Conservation (phyloP, 92 coral and sea anemone species). For the Umimayanthus kanabou region DNA sequence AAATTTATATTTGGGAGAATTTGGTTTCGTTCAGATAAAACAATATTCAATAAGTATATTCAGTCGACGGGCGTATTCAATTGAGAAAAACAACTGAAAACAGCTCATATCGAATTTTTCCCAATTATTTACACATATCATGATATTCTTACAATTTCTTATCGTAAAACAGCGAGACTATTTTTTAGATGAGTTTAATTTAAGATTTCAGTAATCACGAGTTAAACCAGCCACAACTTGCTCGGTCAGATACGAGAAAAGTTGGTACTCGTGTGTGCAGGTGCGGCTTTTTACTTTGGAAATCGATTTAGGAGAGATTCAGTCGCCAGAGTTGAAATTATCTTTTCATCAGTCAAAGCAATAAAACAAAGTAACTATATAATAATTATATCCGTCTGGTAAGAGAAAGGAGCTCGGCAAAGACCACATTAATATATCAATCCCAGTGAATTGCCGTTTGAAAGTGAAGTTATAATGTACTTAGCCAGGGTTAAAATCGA, state of each 20-base stretch:
- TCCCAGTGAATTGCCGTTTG: too few relatives aligned
- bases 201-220: background rate
- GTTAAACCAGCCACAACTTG: background rate
- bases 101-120: conserved; percentile 9
- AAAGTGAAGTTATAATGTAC: background rate
- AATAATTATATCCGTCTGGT: background rate
- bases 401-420: background rate
- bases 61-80: background rate
- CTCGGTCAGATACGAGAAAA: background rate
- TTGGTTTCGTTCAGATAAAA: background rate
- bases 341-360: conserved; percentile 5
- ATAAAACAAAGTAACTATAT: background rate
- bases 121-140: background rate
- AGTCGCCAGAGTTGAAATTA: background rate
- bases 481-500: too few relatives aligned
- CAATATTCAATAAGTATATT: background rate
- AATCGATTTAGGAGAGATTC: background rate
- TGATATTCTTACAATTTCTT: background rate
- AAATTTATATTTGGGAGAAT: background rate
- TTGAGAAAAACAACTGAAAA: conserved; percentile 7
- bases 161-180: background rate
- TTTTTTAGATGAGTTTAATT: background rate
- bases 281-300: background rate
- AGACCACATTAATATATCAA: background rate
- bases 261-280: background rate